Evolutionary conservation across 2,797 vertebrate species (phyloP), one percentile per base, ranked within the genome.

Genomic region (Potorous gilbertii): DNA sequence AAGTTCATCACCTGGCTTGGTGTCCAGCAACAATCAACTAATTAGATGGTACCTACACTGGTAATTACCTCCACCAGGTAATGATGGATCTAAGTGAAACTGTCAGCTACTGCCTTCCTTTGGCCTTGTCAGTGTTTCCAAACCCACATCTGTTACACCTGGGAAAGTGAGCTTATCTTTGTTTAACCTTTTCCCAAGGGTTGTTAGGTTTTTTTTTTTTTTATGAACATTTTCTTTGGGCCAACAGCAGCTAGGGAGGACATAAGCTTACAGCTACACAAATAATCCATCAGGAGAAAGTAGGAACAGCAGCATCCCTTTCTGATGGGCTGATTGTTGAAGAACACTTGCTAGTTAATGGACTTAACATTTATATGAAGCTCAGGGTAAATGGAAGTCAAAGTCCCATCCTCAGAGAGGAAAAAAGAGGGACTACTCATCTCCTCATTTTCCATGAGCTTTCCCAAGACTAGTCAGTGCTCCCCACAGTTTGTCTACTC

Each of bases 1-100:
- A 97, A 97, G 97, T 94, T 94, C 97, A 93, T 92, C 97, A 95
- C 94, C 96, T 94, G 97, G 97, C 95, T 92, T 50, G 66, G 55
- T 21, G 91, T 93, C 95, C 94, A 91, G 59, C 92, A 93, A 93
- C 74, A 50, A 31, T 94, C 94, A 91, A 96, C 90, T 87, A 5
- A 62, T 66, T 5, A 56, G 57, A 91, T 93, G 96, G 95, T 87
- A 28, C 74, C 74, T 11, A 87, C 2, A 1, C 24, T 87, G 74
- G 40, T 50, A 1, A 81, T 81, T 81, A 21, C 74, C 40, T 46
- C 40, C 21, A 46, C 74, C 74, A 81, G 8, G 8, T 81, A 81
- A 46, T 1, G 21, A 52, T 91, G 97, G 96, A 95, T 95, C 93
- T 56, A 24, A 56, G 16, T 55, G n/a, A 90, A 90, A 96, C 95